Conservation (phyloP, 2,797 vertebrate genomes). For the Semaprochilodus insignis region DNA sequence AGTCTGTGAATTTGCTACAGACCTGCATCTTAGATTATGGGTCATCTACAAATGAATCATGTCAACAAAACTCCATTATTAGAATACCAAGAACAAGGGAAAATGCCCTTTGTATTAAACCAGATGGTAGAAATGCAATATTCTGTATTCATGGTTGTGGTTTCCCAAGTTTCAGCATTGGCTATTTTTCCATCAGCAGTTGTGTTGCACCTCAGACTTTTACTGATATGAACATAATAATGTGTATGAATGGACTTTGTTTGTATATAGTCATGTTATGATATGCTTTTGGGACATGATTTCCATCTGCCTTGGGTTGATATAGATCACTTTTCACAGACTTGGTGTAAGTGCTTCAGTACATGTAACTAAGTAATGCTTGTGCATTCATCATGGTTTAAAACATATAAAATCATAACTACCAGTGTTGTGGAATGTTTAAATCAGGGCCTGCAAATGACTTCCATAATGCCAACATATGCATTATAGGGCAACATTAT, state of each 20-base stretch:
- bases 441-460: conserved; percentile 50
- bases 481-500: conserved; percentile 26
- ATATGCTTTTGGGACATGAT: conserved; percentile 54
- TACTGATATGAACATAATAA: conserved; percentile 46
- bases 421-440: conserved; percentile 38
- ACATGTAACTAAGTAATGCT: conserved; percentile 43
- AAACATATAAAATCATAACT: conserved; percentile 9
- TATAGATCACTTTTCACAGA: conserved; percentile 54
- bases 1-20: conserved; percentile 31
- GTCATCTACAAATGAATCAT: conserved; percentile 52
- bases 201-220: conserved; percentile 42
- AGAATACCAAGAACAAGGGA: conserved; percentile 36
- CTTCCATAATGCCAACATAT: conserved; percentile 37
- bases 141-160: conserved; percentile 40
- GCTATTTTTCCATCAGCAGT: conserved; percentile 48
- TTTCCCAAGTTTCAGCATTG: conserved; percentile 42
- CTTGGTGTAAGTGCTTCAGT: conserved; percentile 56
- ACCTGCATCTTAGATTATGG: conserved; percentile 14
- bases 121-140: conserved; percentile 54
- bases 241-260: conserved; percentile 29
- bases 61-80: conserved; percentile 49
- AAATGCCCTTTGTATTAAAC: conserved; percentile 44
- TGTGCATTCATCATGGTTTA: conserved; percentile 36
- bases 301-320: conserved; percentile 63
- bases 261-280: conserved; percentile 59